Evolutionary conservation across 1,140 invertebrate species (phyloP).

Genomic region (Sarcophaga bullata): DNA sequence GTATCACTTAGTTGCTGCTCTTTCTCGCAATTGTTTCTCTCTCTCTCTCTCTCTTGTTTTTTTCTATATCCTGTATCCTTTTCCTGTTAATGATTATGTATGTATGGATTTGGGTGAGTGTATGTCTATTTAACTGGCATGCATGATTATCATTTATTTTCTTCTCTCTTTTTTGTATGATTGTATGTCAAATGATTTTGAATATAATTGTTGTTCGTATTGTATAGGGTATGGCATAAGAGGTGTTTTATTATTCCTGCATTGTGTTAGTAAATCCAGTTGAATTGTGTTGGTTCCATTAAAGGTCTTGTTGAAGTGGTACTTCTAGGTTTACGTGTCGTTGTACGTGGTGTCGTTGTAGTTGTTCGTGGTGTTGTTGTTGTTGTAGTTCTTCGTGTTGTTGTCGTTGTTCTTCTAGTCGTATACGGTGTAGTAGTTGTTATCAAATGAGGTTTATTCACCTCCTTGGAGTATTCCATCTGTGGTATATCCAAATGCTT

Average conservation of each 20-base stretch:
- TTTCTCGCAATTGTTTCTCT: not conserved
- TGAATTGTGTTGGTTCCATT: not conserved
- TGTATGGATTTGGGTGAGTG: not conserved
- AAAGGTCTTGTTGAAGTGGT: not conserved
- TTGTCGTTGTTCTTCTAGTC: constrained; percentile 1
- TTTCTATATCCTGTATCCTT: not conserved
- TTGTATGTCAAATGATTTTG: not conserved
- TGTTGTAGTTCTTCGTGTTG: not conserved
- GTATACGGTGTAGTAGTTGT: not conserved
- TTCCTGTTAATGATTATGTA: not conserved
- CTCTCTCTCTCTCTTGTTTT: not conserved
- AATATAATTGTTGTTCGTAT: not conserved
- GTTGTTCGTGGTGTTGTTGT: not conserved
- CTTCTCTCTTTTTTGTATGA: not conserved
- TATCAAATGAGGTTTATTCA: not conserved
- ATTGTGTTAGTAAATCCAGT: constrained; percentile 11
- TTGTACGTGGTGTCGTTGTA: no score
- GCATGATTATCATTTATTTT: no score
- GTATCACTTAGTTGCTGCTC: not conserved
- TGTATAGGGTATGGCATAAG: not conserved
- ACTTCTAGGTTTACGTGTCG: not conserved
- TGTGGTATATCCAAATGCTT: constrained; percentile 52
- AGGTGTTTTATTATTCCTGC: not conserved
- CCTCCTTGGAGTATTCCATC: not conserved
- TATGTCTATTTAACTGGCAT: not conserved